Evolutionary conservation across 2,888 invertebrate species (phyloP), one percentile per base, ranked within the genome.

Genomic region (Scrobipalpa atriplicella): DNA sequence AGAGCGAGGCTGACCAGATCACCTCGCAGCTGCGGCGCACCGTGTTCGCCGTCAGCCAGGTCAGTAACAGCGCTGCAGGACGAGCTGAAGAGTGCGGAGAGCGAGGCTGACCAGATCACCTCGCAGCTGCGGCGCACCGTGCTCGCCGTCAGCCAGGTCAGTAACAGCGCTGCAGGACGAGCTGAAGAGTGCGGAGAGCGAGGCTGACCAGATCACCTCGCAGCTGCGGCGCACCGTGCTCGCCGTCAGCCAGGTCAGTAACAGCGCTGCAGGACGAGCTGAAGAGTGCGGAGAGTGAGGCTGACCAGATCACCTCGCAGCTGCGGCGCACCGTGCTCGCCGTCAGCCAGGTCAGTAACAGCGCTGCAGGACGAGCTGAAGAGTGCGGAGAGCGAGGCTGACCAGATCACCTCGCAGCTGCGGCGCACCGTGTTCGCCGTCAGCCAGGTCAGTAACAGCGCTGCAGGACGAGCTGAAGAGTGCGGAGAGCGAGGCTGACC

Each of bases 211-310:
- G 1, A 65, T 89, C 73, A 89, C 86, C 0, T 80, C 79, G 94
- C 83, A 95, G 76, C 94, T 97, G 70, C 95, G 96, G 81, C 96
- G 96, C 74, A 95, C 96, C 9, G 97, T 97, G 84, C 92, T 98
- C 67, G 96, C 96, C 82, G 96, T 98, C 71, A 96, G 95, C 43
- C 84, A 97, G 97, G 96, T 97, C 13, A 18, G 97, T 97, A 86
- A 29, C 2, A 29, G 29, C 29, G 29, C 90, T 98, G 16, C 51
- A 72, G 29, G 29, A 2, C 29, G 29, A 29, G 2, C 29, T 29
- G 29, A n/a, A n/a, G n/a, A n/a, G n/a, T n/a, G n/a, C n/a, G n/a
- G n/a, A n/a, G n/a, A n/a, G n/a, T n/a, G n/a, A n/a, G n/a, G n/a
- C n/a, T n/a, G n/a, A n/a, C n/a, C n/a, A n/a, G n/a, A n/a, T n/a